Evolutionary conservation across 2,888 invertebrate genomes (phyloP), one percentile per base, ranked within the genome.

Genomic region (Drosophila hawaiiensis): DNA sequence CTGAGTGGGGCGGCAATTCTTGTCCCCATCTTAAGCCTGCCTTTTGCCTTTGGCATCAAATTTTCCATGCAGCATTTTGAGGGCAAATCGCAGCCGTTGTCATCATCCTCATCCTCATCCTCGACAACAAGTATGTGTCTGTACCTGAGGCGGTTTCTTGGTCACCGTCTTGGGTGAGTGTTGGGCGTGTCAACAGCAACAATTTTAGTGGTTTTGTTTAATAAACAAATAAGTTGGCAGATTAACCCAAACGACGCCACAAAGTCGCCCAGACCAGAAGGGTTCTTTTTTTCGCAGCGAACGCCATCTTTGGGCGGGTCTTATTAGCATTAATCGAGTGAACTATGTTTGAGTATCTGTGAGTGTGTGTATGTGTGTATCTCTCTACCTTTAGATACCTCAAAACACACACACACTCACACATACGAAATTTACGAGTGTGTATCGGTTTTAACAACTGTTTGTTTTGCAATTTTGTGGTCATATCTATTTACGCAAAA

Each of bases 391-490:
- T 53, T 39, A 56, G 53, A 60, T 28, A 68, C 47, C 47, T 47
- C 9, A 47, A 4, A 47, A 4, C 22, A 58, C 43, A 53, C 50
- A 58, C 47, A 58, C 28, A 35, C 31, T n/a, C 56, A 12, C 37
- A 33, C 31, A 52, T 31, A 56, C 12, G 4, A 66, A 78, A 76
- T 87, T 85, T 83, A 87, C 83, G 88, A 83, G 74, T 76, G 67
- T 75, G 82, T 60, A 70, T 76, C 72, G 73, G 72, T 73, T 82
- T 83, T 89, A 78, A 86, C 80, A 84, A 76, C 76, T 91, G 84
- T 91, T 91, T 88, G 82, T 73, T 68, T 80, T 83, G 82, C 82
- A 88, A 91, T 91, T 91, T 91, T 63, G 68, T 64, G 65, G 19
- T 54, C 76, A 70, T 61, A 63, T 73, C 35, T 59, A 69, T 71